phyloP scores from a whole-genome alignment of 2,888 invertebrate species.

The Tridacna crocea region DNA sequence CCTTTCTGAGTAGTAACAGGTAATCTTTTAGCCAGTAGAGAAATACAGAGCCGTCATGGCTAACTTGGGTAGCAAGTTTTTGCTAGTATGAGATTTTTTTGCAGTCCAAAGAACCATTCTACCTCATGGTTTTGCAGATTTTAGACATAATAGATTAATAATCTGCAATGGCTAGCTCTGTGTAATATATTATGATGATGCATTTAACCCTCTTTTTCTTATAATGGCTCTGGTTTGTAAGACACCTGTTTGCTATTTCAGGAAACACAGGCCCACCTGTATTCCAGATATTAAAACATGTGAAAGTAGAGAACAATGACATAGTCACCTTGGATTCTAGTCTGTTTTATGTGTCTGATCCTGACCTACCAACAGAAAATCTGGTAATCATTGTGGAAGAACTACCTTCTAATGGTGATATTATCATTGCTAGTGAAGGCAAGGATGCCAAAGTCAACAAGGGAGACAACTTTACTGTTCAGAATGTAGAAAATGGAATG shows the following conservation, averaged over 20 bases:
- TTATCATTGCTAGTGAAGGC: conserved; percentile 65
- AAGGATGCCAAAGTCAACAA: conserved; percentile 63
- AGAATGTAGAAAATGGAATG: conserved; percentile 66
- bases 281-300: conserved; percentile 65
- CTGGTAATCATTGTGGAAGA: conserved; percentile 63
- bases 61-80: too few species aligned
- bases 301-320: conserved; percentile 64
- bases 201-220: too few species aligned
- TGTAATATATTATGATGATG: too few species aligned
- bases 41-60: too few species aligned
- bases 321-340: conserved; percentile 59
- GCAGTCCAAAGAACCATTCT: too few species aligned
- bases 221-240: too few species aligned
- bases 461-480: conserved; percentile 64
- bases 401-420: conserved; percentile 66
- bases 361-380: conserved; percentile 68
- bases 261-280: conserved; percentile 66
- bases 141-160: too few species aligned
- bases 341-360: conserved; percentile 69
- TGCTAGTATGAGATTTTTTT: too few species aligned
- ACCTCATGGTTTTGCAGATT: too few species aligned
- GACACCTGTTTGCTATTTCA: conserved; percentile 26
- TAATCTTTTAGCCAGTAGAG: too few species aligned
- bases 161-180: too few species aligned
- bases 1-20: too few species aligned